Conservation (phyloP, 2,113 vertebrate genomes). For the Spheniscus mendiculus region DNA sequence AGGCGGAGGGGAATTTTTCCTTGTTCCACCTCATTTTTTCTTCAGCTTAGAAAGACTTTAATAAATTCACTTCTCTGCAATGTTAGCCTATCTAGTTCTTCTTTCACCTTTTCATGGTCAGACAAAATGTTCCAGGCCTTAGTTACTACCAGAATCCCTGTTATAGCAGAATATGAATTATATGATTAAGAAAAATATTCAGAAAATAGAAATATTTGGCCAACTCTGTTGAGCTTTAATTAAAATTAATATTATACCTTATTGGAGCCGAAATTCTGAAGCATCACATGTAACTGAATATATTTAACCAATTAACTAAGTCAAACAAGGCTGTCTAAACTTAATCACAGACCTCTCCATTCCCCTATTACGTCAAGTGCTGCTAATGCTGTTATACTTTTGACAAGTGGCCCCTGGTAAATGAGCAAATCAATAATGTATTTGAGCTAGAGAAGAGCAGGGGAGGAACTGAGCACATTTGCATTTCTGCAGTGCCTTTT, state of each 20-base stretch:
- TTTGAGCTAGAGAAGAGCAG: background rate
- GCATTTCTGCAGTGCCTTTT: slow-evolving; percentile 16
- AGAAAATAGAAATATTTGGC: slow-evolving; percentile 78
- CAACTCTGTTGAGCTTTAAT: slow-evolving; percentile 75
- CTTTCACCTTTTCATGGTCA: background rate
- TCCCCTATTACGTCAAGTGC: slow-evolving; percentile 52
- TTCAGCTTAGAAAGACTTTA: background rate
- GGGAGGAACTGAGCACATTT: background rate
- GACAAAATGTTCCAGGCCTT: background rate
- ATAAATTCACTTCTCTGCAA: background rate
- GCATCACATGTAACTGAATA: slow-evolving; percentile 70
- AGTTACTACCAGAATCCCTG: background rate
- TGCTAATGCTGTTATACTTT: slow-evolving; percentile 52
- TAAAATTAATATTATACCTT: slow-evolving; percentile 81
- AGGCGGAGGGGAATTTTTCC: background rate
- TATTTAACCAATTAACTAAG: slow-evolving; percentile 79
- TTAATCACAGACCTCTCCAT: slow-evolving; percentile 61
- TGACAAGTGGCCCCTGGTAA: slow-evolving; percentile 62
- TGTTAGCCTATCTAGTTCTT: background rate
- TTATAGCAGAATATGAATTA: slow-evolving; percentile 52
- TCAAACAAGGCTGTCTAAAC: slow-evolving; percentile 69
- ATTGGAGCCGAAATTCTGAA: slow-evolving; percentile 70
- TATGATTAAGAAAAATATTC: slow-evolving; percentile 67
- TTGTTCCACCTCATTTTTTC: background rate
- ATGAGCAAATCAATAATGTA: slow-evolving; percentile 42